A percentile compares a stretch with the other conserved stretches of the same genome.
Evolutionary conservation across 2,888 invertebrate species (phyloP).

Genomic region (Hydrotaea diabolus): DNA sequence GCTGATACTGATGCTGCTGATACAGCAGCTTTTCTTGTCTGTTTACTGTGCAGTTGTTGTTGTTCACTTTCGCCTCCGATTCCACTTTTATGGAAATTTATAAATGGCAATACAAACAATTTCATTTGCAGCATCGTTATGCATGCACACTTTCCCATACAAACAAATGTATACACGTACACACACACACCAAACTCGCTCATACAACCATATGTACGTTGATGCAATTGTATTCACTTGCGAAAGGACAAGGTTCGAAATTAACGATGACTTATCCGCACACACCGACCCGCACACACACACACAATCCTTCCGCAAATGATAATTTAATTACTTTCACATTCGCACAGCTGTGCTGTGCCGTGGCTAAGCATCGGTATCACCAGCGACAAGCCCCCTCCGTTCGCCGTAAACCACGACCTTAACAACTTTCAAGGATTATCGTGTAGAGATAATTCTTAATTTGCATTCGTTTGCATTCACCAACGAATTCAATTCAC

Average conservation of each 20-base stretch:
- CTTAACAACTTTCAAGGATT: conserved; percentile 34
- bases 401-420: conserved; percentile 15
- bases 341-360: conserved; percentile 6
- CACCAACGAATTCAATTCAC: background rate
- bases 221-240: background rate
- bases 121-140: conserved; percentile 35
- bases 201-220: background rate
- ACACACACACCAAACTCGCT: too few relatives aligned
- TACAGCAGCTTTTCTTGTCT: conserved; percentile 42
- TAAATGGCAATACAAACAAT: conserved; percentile 62
- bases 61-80: conserved; percentile 47
- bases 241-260: conserved; percentile 38
- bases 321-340: conserved; percentile 31
- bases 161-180: background rate
- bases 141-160: background rate
- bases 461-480: conserved; percentile 6
- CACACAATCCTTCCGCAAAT: background rate
- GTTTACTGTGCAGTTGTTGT: conserved; percentile 53
- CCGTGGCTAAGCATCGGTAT: background rate
- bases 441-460: background rate
- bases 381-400: background rate
- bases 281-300: background rate
- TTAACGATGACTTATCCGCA: conserved; percentile 20
- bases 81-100: conserved; percentile 42
- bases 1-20: conserved; percentile 43